Evolutionary conservation across 2,113 vertebrate species (phyloP), one percentile per base, ranked within the genome.

Genomic region (Oxygymnocypris stewartii): DNA sequence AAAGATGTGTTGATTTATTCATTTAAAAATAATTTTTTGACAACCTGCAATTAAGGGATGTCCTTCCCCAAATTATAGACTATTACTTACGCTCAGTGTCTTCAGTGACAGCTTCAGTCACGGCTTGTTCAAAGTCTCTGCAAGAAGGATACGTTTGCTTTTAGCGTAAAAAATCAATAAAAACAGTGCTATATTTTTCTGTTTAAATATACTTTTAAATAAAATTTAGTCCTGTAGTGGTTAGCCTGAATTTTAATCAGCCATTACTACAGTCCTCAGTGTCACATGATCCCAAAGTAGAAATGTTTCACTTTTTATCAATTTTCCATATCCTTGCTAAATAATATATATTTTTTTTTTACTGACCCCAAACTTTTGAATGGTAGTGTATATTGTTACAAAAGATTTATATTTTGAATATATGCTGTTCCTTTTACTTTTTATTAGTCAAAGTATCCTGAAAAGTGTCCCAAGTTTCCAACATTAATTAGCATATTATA

Each of bases 11-110:
- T 75, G 78, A 86, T 89, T 89, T 89, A 91, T 92, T 92, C 89
- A 90, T 90, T 91, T 91, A 11, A 89, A 79, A 80, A 85, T 90
- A 88, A 84, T 90, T 91, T 92, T 85, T 37, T 35, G 67, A 85
- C 82, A 89, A 47, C 82, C 78, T 85, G 9, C 88, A 73, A 89
- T 90, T 87, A 86, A 2, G 63, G 49, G 54, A 76, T 76, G 80
- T 84, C 49, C 86, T 89, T 73, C 28, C 82, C 69, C 18, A 88
- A 90, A 87, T 90, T 80, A 90, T 84, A 89, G 69, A 81, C 88
- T 75, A 87, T 89, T 86, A 80, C 80, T 90, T 59, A 79, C 25
- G 49, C 65, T 74, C 79, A 18, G 13, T 28, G 57, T 91, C 88
- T 89, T 61, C 35, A 42, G n/a, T 89, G 85, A 86, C 87, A 85